These are phyloP conservation scores for Lasiurus cinereus DNA, from an alignment of 2,113 vertebrate species.

Conservation along the genomic window DNA sequence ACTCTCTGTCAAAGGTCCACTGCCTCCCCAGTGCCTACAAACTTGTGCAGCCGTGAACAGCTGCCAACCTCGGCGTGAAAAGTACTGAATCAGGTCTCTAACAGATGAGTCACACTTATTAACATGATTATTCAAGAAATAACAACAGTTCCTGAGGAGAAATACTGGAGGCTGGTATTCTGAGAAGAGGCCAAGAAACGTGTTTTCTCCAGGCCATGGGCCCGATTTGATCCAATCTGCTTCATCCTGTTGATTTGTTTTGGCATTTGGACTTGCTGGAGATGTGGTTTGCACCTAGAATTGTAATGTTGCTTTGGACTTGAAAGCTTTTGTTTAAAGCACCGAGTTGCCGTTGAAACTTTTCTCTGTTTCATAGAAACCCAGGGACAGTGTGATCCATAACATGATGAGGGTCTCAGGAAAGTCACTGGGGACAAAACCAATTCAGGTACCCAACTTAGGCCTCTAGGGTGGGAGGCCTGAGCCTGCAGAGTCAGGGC, in stretches of 20 bases:
- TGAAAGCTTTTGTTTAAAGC: neutral
- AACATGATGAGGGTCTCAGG: neutral
- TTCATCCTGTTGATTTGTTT: conserved; percentile 45
- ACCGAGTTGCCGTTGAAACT: neutral
- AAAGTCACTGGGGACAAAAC: neutral
- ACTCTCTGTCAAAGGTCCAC: neutral
- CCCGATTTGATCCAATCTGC: conserved; percentile 21
- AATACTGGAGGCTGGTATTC: neutral
- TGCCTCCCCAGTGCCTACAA: neutral
- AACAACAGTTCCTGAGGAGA: conserved; percentile 24
- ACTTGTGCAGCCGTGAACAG: neutral
- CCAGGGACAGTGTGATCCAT: neutral
- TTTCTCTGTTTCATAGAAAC: conserved; percentile 9
- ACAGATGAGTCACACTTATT: conserved; percentile 7
- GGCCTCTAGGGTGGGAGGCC: neutral
- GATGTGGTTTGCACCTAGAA: conserved; percentile 61
- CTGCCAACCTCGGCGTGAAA: neutral
- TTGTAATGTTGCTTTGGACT: conserved; percentile 39
- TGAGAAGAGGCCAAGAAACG: neutral
- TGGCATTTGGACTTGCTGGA: conserved; percentile 59
- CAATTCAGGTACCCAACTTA: neutral
- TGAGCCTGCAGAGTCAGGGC: neutral
- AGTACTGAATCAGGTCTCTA: neutral
- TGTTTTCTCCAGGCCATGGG: neutral
- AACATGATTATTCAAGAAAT: conserved; percentile 5